Percentiles rank a stretch among this genome's conserved stretches.
These are phyloP conservation scores for Silurus lanzhouensis DNA, from an alignment of 2,797 vertebrate genomes.

Conservation along the genomic window DNA sequence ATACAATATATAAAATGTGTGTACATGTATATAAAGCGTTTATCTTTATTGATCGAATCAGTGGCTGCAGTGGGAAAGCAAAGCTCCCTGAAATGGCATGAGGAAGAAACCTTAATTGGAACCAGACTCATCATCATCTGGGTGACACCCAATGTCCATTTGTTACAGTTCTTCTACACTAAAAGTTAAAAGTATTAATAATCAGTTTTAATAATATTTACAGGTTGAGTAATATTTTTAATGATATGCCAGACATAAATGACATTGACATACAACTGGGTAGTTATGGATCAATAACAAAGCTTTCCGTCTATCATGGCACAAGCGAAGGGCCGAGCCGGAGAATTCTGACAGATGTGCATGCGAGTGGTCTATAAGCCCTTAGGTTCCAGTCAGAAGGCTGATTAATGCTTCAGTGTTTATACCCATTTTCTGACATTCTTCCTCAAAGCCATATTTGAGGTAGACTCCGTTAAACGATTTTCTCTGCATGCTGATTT, in stretches of 20 bases:
- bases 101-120: too few species aligned
- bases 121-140: too few species aligned
- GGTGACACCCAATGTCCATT: too few species aligned
- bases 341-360: not conserved
- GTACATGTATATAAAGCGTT: too few species aligned
- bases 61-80: too few species aligned
- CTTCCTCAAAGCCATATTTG: slow-evolving; percentile 3
- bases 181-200: not conserved
- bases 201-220: not conserved
- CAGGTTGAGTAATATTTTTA: not conserved
- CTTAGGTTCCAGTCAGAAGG: not conserved
- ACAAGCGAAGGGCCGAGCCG: not conserved
- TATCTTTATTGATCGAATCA: too few species aligned
- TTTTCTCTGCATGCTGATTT: slow-evolving; percentile 15
- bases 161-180: too few species aligned
- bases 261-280: not conserved
- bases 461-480: not conserved
- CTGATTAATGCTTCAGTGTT: slow-evolving; percentile 21
- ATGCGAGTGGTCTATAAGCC: not conserved
- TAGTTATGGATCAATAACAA: not conserved
- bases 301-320: not conserved
- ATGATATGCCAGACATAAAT: not conserved
- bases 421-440: slow-evolving; percentile 11
- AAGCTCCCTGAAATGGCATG: too few species aligned
- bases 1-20: too few species aligned